Conservation (phyloP, 2,113 vertebrate genomes). For the Pachyramphus minor region DNA sequence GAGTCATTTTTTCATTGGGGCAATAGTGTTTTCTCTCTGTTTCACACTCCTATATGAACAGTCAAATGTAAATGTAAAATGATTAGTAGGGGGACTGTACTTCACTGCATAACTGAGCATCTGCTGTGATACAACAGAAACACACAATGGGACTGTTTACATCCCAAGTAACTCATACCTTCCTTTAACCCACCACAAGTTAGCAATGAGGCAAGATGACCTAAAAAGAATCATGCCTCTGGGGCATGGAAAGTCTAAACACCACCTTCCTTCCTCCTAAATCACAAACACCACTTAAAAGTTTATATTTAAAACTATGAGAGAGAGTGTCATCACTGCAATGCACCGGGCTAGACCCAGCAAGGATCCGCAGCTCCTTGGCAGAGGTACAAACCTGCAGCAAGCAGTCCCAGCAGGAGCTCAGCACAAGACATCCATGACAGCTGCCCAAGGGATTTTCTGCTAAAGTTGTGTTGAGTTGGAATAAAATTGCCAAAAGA, state of each 20-base stretch:
- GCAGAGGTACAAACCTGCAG: background rate
- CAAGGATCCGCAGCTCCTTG: background rate
- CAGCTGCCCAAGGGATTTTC: background rate
- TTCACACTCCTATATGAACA: background rate
- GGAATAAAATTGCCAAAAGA: background rate
- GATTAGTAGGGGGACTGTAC: background rate
- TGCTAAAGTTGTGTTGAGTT: background rate
- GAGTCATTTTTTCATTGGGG: background rate
- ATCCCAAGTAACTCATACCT: background rate
- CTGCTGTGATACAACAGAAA: background rate
- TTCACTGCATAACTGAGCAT: background rate
- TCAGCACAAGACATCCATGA: background rate
- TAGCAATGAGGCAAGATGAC: background rate
- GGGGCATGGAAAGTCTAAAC: background rate
- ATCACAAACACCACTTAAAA: background rate
- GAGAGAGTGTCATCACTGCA: background rate
- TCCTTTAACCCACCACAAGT: background rate
- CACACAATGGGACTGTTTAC: background rate
- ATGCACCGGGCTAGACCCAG: background rate
- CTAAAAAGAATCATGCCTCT: background rate
- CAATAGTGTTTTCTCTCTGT: background rate
- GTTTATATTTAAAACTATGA: background rate
- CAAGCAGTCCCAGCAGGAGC: background rate
- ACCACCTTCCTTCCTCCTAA: slow-evolving; percentile 36
- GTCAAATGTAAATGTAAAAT: background rate